Base-by-base conservation (phyloP, 1,140 invertebrate species). In the Theocolax elegans region DNA sequence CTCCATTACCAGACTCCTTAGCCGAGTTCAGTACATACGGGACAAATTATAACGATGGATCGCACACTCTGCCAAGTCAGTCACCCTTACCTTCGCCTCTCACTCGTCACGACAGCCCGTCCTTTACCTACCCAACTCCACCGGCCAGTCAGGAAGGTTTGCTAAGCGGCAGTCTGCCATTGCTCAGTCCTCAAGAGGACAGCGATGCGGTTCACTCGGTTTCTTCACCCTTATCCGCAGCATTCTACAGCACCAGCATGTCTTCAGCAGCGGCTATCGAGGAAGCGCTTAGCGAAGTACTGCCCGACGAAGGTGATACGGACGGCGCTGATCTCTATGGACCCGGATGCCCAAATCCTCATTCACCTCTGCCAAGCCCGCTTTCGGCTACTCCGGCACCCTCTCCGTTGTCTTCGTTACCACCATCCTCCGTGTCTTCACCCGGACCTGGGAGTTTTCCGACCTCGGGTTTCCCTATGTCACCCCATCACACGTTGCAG, bases 181-280 rank as follows among this genome's bases (percentile, higher is more conserved):
- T 89, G 35, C 72, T 89, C 7, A 88, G 88, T 67, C 82, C 88
- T 0, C 88, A 86, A 54, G 81, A 86, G 38, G 84, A 86, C 27
- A 76, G 80, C 1, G 90, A 90, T 31, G 87, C 88, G 68, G 88
- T 89, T 0, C 86, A 88, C 17, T 90, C 91, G 60, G 89, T 90
- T 1, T 91, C 90, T 8, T 91, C 90, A 2, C 92, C 92, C 0
- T 80, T 94, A 0, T 92, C 92, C 1, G 92, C 92, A 27, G 92
- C 92, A 0, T 94, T 94, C 80, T 94, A 93, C 80, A 93, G 92
- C n/a, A 91, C 91, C n/a, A 92, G 92, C 19, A 94, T 94, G 88
- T 93, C 92, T 1, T 93, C 92, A 56, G 92, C 92, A 17, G 93
- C 93, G 73, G 93, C 93, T 72, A 92, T 94, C 0, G 93, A 94